Evolutionary conservation across 2,888 invertebrate genomes (phyloP).

Genomic region (Ophion slaviceki): DNA sequence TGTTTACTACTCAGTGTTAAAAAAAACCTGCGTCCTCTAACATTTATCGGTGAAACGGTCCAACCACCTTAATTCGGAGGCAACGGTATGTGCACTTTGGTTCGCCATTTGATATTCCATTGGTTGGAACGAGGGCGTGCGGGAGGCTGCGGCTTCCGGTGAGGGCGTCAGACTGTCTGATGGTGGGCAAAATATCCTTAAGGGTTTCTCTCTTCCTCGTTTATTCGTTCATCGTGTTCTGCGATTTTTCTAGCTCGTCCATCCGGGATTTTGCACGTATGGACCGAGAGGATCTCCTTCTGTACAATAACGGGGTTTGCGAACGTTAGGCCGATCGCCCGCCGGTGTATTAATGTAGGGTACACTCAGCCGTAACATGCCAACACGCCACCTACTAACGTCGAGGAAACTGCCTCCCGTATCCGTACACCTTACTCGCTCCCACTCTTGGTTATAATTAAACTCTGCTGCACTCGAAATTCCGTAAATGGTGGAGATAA

Average conservation of each 20-base stretch:
- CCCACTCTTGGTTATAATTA: slow-evolving; percentile 65
- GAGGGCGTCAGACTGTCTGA: slow-evolving; percentile 35
- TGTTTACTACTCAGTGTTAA: no score
- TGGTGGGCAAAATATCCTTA: slow-evolving; percentile 63
- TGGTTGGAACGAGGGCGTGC: slow-evolving; percentile 2
- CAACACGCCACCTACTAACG: slow-evolving; percentile 69
- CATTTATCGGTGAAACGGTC: no score
- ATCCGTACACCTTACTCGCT: slow-evolving; percentile 47
- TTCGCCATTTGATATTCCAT: slow-evolving; percentile 5
- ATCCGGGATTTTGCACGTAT: slow-evolving; percentile 43
- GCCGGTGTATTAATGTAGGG: slow-evolving; percentile 36
- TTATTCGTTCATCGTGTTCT: slow-evolving; percentile 43
- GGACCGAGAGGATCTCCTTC: slow-evolving; percentile 46
- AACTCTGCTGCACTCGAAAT: slow-evolving; percentile 61
- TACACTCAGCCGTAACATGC: slow-evolving; percentile 59
- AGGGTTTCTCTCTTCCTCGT: slow-evolving; percentile 48
- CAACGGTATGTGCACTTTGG: slow-evolving; percentile 22
- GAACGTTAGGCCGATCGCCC: slow-evolving; percentile 49
- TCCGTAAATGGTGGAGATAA: background rate
- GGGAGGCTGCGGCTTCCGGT: slow-evolving; percentile 40
- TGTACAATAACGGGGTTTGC: slow-evolving; percentile 61
- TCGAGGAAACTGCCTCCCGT: slow-evolving; percentile 57
- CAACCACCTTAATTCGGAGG: no score
- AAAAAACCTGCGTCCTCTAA: no score
- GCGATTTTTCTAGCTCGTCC: slow-evolving; percentile 20